Conservation (phyloP, 2,113 vertebrate species). For the Ibidorhyncha struthersii region DNA sequence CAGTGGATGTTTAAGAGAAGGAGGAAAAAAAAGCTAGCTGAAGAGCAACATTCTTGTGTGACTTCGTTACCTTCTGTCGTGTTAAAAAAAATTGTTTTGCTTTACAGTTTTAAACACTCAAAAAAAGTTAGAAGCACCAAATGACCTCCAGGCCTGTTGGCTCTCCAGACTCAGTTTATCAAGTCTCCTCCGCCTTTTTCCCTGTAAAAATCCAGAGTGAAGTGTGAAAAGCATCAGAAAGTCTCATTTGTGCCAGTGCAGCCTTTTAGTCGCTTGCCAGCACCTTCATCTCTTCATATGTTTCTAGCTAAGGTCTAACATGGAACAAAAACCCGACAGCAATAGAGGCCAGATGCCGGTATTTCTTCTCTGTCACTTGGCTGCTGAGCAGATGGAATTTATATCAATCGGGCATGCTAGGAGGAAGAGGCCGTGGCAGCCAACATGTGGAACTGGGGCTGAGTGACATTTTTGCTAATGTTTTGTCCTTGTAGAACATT, state of each 20-base stretch:
- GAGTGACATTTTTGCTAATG: constrained; percentile 99
- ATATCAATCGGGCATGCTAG: constrained; percentile 90
- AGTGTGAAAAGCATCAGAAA: constrained; percentile 87
- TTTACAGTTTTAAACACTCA: constrained; percentile 67
- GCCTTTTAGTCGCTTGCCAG: constrained; percentile 82
- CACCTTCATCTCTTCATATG: constrained; percentile 86
- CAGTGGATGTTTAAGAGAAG: constrained; percentile 74
- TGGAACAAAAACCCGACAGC: constrained; percentile 88
- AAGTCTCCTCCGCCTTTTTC: constrained; percentile 71
- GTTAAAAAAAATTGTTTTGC: constrained; percentile 59
- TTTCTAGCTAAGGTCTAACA: constrained; percentile 91
- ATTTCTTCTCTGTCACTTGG: constrained; percentile 94
- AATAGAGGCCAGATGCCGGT: constrained; percentile 96
- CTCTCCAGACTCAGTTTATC: constrained; percentile 76
- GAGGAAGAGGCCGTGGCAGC: constrained; percentile 87
- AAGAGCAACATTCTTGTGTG: constrained; percentile 72
- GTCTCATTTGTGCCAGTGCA: constrained; percentile 81
- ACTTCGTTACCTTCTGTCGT: constrained; percentile 74
- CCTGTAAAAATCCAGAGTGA: constrained; percentile 78
- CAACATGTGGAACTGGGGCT: constrained; percentile 96
- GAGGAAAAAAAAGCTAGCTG: constrained; percentile 40
- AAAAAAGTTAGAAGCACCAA: constrained; percentile 69
- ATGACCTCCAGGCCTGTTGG: constrained; percentile 77
- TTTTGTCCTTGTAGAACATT: constrained; percentile 99
- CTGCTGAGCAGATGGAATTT: constrained; percentile 97